phyloP scores from a whole-genome alignment of 2,888 invertebrate species.

The Andrena marginata region DNA sequence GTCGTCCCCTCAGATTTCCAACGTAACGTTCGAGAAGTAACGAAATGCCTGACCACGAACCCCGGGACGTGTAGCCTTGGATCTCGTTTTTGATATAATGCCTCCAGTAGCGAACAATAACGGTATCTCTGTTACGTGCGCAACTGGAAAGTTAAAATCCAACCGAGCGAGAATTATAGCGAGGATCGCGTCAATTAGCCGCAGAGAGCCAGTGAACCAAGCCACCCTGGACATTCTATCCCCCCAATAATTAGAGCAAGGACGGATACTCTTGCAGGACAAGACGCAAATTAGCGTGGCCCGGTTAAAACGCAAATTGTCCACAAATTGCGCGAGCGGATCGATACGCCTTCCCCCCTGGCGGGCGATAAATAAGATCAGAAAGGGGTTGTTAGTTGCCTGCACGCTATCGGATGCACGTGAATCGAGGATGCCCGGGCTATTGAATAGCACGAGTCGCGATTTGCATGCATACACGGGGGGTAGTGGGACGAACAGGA shows the following conservation, averaged over 20 bases:
- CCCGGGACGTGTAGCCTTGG: too few relatives aligned
- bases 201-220: too few relatives aligned
- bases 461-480: slow-evolving; percentile 39
- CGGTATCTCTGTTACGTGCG: too few relatives aligned
- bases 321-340: slow-evolving; percentile 10
- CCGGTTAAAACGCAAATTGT: slow-evolving; percentile 23
- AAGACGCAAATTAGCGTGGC: background rate
- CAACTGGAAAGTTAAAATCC: too few relatives aligned
- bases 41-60: too few relatives aligned
- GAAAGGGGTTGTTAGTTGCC: slow-evolving; percentile 42
- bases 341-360: slow-evolving; percentile 16
- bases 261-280: background rate
- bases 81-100: too few relatives aligned
- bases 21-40: too few relatives aligned
- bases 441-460: slow-evolving; percentile 31
- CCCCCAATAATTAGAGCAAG: background rate
- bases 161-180: too few relatives aligned
- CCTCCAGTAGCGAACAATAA: too few relatives aligned
- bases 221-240: too few relatives aligned
- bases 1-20: too few relatives aligned
- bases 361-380: slow-evolving; percentile 39
- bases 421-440: slow-evolving; percentile 20
- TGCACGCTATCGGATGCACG: slow-evolving; percentile 26
- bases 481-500: background rate
- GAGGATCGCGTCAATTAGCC: too few relatives aligned